Conservation (phyloP, 92 coral and sea anemone species). For the Heteractis magnifica region DNA sequence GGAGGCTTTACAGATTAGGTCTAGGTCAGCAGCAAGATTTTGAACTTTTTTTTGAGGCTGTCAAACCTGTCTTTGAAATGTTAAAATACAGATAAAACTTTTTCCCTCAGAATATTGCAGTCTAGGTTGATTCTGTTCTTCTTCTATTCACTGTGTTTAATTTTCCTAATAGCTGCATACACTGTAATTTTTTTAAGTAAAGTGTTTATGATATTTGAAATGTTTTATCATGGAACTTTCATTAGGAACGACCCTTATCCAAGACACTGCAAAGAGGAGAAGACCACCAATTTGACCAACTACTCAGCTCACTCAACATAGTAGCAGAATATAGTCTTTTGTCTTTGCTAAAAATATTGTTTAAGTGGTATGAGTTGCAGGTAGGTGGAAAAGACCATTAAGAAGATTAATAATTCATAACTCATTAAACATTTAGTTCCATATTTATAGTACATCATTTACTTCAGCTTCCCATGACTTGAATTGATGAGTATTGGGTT, state of each 20-base stretch:
- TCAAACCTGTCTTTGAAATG: too few relatives aligned
- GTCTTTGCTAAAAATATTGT: slow-evolving; percentile 81
- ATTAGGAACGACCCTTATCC: slow-evolving; percentile 93
- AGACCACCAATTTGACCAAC: slow-evolving; percentile 98
- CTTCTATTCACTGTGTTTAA: too few relatives aligned
- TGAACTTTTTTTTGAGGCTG: too few relatives aligned
- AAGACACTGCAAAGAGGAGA: slow-evolving; percentile 98
- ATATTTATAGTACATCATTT: background rate
- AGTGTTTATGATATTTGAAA: too few relatives aligned
- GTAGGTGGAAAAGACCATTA: slow-evolving; percentile 31
- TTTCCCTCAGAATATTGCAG: too few relatives aligned
- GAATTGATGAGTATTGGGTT: too few relatives aligned
- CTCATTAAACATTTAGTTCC: background rate
- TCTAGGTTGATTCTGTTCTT: too few relatives aligned
- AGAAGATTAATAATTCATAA: background rate
- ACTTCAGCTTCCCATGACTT: background rate
- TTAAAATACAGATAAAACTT: too few relatives aligned
- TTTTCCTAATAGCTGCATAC: too few relatives aligned
- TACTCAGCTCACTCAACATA: slow-evolving; percentile 81
- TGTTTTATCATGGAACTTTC: background rate
- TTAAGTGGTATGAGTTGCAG: slow-evolving; percentile 97
- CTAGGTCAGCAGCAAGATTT: too few relatives aligned
- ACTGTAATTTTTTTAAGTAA: too few relatives aligned
- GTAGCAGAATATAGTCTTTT: slow-evolving; percentile 94
- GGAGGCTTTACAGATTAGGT: too few relatives aligned